Conservation (phyloP, 1,140 invertebrate genomes). For the Meteorus sp. region DNA sequence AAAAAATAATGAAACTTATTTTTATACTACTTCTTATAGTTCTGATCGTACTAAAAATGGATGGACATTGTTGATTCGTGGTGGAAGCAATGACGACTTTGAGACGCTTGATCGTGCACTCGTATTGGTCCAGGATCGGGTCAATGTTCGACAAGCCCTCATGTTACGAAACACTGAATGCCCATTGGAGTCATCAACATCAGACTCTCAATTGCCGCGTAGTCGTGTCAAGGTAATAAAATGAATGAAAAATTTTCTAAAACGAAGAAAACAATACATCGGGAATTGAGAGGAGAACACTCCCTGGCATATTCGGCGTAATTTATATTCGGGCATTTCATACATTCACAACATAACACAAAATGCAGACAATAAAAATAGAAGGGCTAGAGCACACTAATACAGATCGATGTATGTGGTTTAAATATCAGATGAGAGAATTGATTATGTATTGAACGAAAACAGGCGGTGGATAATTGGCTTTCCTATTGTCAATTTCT, state of each 20-base stretch:
- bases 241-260: constrained; percentile 9
- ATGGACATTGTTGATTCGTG: constrained; percentile 44
- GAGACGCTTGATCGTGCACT: constrained; percentile 47
- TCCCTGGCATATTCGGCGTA: too few relatives aligned
- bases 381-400: too few relatives aligned
- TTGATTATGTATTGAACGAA: constrained; percentile 24
- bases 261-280: constrained; percentile 17
- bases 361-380: too few relatives aligned
- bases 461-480: constrained; percentile 17
- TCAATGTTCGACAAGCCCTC: constrained; percentile 38
- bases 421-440: too few relatives aligned
- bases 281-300: too few relatives aligned
- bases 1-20: not conserved
- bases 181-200: constrained; percentile 31
- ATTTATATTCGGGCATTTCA: too few relatives aligned
- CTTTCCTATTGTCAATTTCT: constrained; percentile 24
- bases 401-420: too few relatives aligned
- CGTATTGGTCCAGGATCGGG: constrained; percentile 38
- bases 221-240: constrained; percentile 45
- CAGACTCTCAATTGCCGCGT: constrained; percentile 40
- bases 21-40: constrained; percentile 36
- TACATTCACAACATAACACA: too few relatives aligned
- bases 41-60: constrained; percentile 42
- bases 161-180: constrained; percentile 35
- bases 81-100: constrained; percentile 34